phyloP scores from a whole-genome alignment of 2,113 vertebrate genomes.

The Malurus cyaneus region DNA sequence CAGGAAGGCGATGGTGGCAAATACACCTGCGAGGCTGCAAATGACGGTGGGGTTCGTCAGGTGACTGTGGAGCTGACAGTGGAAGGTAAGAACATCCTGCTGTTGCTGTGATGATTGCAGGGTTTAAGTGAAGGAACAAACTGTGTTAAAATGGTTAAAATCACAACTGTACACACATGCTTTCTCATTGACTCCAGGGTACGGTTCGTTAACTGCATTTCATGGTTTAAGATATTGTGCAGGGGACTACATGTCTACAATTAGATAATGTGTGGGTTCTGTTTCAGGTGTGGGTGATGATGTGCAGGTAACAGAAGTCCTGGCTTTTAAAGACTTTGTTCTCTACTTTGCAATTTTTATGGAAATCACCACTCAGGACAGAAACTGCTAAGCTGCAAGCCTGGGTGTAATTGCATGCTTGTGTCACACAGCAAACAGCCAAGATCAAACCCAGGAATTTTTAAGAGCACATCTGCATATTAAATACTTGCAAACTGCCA shows the following conservation, averaged over 20 bases:
- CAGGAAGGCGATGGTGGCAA: slow-evolving; percentile 79
- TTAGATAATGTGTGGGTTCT: not conserved
- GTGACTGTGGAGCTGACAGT: slow-evolving; percentile 89
- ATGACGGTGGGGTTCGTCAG: slow-evolving; percentile 82
- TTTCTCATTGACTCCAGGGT: not conserved
- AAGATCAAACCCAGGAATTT: slow-evolving; percentile 49
- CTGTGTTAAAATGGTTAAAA: not conserved
- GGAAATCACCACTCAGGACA: not conserved
- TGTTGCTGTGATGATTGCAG: not conserved
- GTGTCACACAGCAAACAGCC: not conserved
- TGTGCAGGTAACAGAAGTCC: not conserved
- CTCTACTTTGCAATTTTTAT: not conserved
- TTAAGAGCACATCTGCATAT: slow-evolving; percentile 39
- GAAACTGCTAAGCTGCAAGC: not conserved
- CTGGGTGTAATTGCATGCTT: slow-evolving; percentile 2
- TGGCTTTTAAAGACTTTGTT: not conserved
- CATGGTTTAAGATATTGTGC: not conserved
- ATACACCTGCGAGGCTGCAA: slow-evolving; percentile 88
- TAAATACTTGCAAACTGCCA: slow-evolving; percentile 13
- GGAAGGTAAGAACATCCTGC: slow-evolving; percentile 73
- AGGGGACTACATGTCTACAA: not conserved
- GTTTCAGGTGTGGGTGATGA: not conserved
- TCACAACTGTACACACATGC: not conserved
- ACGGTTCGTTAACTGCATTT: not conserved
- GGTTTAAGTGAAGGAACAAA: not conserved